A percentile compares a stretch with the other conserved stretches of the same genome.
Conservation (phyloP, 2,797 vertebrate species). For the Chaenodraco wilsoni region DNA sequence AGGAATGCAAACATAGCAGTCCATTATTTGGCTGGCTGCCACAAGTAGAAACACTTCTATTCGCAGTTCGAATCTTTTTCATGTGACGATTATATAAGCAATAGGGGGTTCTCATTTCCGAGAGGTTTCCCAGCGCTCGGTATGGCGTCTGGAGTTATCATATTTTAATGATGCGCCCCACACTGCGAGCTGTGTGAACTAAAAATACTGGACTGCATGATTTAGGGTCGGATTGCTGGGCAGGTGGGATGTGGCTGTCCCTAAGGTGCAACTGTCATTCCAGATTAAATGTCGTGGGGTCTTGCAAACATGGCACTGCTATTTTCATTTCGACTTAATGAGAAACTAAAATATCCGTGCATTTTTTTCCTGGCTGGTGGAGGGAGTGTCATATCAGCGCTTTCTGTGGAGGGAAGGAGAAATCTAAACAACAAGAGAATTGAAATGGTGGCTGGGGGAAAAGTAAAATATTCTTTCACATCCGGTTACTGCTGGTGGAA, state of each 20-base stretch:
- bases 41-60: constrained; percentile 31
- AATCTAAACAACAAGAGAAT: constrained; percentile 28
- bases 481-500: constrained; percentile 8
- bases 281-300: constrained; percentile 31
- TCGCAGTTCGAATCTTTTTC: constrained; percentile 33
- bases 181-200: constrained; percentile 26
- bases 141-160: constrained; percentile 15
- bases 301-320: constrained; percentile 25
- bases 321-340: constrained; percentile 30
- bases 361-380: constrained; percentile 9
- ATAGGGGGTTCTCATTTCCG: constrained; percentile 22
- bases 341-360: constrained; percentile 27
- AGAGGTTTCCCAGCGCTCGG: neutral
- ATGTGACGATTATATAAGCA: constrained; percentile 41
- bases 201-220: constrained; percentile 30
- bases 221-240: constrained; percentile 23
- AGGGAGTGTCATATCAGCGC: constrained; percentile 3
- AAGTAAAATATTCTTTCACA: constrained; percentile 28
- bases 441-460: constrained; percentile 29
- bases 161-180: constrained; percentile 46
- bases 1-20: constrained; percentile 60
- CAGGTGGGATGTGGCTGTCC: constrained; percentile 38
- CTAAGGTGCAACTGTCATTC: constrained; percentile 26
- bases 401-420: constrained; percentile 5
- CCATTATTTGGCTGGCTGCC: constrained; percentile 52